Percentiles rank a stretch among this genome's conserved stretches.
Evolutionary conservation across 2,888 invertebrate genomes (phyloP).

Genomic region (Metellina segmentata): DNA sequence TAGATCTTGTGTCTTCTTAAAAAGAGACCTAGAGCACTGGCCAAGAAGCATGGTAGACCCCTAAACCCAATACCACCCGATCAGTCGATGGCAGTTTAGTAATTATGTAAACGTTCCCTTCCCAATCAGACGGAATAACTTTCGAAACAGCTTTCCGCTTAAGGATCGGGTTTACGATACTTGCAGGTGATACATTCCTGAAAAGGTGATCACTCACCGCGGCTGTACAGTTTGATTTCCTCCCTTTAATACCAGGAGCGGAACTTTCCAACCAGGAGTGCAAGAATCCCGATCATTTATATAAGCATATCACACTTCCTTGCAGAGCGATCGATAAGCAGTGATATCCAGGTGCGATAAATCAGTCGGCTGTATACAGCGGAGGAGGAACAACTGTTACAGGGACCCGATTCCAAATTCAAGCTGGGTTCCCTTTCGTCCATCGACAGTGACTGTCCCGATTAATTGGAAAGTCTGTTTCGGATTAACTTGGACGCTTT

Average conservation of each 20-base stretch:
- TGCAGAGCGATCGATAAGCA: slow-evolving; percentile 11
- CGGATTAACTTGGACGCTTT: too few relatives aligned
- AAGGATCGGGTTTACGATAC: slow-evolving; percentile 21
- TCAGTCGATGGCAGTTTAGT: not conserved
- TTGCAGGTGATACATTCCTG: not conserved
- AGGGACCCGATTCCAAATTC: not conserved
- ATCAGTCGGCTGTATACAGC: not conserved
- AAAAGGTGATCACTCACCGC: slow-evolving; percentile 14
- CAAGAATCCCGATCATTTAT: slow-evolving; percentile 21
- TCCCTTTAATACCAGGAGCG: not conserved
- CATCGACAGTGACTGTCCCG: too few relatives aligned
- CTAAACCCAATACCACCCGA: too few relatives aligned
- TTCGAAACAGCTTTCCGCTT: not conserved
- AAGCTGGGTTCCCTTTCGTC: too few relatives aligned
- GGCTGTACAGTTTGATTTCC: not conserved
- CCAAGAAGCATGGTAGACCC: too few relatives aligned
- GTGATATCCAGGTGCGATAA: not conserved
- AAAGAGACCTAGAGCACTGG: too few relatives aligned
- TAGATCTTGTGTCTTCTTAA: too few relatives aligned
- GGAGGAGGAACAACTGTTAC: not conserved
- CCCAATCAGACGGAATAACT: not conserved
- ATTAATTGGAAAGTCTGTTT: too few relatives aligned
- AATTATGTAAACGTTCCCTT: not conserved
- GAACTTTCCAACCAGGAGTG: not conserved
- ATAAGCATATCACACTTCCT: not conserved